phyloP scores from a whole-genome alignment of 2,888 invertebrate genomes.

The Lasioglossum morio region DNA sequence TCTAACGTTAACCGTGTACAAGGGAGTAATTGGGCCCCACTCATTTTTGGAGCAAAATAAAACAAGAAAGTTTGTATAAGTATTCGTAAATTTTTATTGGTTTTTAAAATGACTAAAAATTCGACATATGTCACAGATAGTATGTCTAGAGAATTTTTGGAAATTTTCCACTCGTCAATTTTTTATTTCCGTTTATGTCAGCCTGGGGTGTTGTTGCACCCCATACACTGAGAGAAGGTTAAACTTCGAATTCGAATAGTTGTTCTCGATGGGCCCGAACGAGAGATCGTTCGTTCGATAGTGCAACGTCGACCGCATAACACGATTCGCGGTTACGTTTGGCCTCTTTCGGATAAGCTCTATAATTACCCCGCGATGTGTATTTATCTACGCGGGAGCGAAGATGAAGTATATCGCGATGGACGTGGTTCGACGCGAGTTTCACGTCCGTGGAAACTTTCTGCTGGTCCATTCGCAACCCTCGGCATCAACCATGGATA shows the following conservation, averaged over 20 bases:
- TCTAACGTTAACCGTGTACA: no score
- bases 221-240: no score
- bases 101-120: no score
- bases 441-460: slow-evolving; percentile 5
- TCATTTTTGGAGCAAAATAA: no score
- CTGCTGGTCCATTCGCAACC: not conserved
- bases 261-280: not conserved
- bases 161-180: no score
- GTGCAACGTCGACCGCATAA: not conserved
- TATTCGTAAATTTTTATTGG: no score
- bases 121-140: no score
- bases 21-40: no score
- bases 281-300: not conserved
- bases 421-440: not conserved
- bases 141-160: no score
- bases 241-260: not conserved
- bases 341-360: not conserved
- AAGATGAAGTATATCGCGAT: not conserved
- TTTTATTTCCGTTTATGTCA: no score
- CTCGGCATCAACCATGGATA: slow-evolving; percentile 36
- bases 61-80: no score
- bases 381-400: not conserved
- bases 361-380: slow-evolving; percentile 17
- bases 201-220: no score
- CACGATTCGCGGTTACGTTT: not conserved